These are phyloP conservation scores for Meganola albula DNA, from an alignment of 2,888 invertebrate species.

Conservation along the genomic window DNA sequence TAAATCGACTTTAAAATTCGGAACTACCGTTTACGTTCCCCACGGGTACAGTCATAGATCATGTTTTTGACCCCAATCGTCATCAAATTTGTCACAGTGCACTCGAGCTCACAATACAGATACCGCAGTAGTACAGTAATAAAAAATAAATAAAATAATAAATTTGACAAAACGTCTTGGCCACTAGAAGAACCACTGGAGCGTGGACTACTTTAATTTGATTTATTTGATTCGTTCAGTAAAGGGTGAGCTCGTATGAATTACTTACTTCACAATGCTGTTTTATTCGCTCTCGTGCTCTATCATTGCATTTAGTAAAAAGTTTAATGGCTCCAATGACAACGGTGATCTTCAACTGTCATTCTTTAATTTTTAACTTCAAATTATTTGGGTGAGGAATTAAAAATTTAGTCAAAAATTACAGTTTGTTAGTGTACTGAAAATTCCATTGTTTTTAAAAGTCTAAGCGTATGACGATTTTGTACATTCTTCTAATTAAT, in stretches of 20 bases:
- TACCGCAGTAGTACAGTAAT: constrained; percentile 62
- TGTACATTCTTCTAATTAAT: too few species aligned
- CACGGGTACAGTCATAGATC: constrained; percentile 59
- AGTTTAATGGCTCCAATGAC: constrained; percentile 27
- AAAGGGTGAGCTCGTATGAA: constrained; percentile 69
- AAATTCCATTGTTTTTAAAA: too few species aligned
- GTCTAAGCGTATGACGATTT: too few species aligned
- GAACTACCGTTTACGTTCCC: constrained; percentile 66
- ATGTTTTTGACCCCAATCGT: constrained; percentile 68
- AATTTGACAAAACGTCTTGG: constrained; percentile 78
- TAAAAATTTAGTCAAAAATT: too few species aligned
- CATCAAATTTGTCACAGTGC: constrained; percentile 77
- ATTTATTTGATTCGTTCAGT: constrained; percentile 67
- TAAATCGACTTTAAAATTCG: constrained; percentile 70
- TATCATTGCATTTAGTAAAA: constrained; percentile 30
- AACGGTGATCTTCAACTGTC: constrained; percentile 14
- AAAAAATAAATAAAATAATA: constrained; percentile 77
- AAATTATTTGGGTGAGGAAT: too few species aligned
- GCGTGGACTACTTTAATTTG: constrained; percentile 74
- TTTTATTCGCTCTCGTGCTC: constrained; percentile 24
- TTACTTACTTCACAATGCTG: constrained; percentile 54
- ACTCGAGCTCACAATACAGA: constrained; percentile 68
- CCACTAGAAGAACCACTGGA: constrained; percentile 63
- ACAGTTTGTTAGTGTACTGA: too few species aligned
- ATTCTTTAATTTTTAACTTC: not conserved